These are phyloP conservation scores for Muricea muricata DNA, from an alignment of 92 coral and sea anemone species.

Conservation along the genomic window DNA sequence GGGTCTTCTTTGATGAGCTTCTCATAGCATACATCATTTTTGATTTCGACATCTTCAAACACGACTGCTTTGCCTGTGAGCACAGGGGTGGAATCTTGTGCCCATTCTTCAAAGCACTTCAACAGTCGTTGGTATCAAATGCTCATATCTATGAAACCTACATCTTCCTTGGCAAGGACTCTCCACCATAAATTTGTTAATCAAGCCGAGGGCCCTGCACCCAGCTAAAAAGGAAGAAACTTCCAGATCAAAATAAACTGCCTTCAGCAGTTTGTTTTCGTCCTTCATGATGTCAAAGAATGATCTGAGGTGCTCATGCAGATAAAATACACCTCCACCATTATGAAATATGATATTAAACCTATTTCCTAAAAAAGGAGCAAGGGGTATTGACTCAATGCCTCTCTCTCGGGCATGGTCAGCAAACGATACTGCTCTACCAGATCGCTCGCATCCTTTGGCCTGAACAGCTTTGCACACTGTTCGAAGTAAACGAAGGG, in stretches of 20 bases:
- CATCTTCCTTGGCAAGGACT: constrained; percentile 35
- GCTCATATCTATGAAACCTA: constrained; percentile 33
- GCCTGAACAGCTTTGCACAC: constrained; percentile 68
- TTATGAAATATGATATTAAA: constrained; percentile 38
- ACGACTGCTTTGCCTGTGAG: constrained; percentile 26
- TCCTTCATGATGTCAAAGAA: constrained; percentile 22
- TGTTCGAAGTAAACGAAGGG: constrained; percentile 60
- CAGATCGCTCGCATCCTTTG: constrained; percentile 57
- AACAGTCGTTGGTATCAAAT: constrained; percentile 19
- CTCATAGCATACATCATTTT: constrained; percentile 25
- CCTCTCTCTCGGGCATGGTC: constrained; percentile 29
- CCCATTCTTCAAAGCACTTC: constrained; percentile 34
- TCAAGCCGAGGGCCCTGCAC: constrained; percentile 36
- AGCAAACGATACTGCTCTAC: constrained; percentile 46
- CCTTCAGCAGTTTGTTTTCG: constrained; percentile 45
- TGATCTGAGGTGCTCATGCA: constrained; percentile 31
- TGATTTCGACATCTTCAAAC: constrained; percentile 24
- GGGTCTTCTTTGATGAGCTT: constrained; percentile 29
- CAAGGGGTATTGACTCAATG: constrained; percentile 27
- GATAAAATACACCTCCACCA: constrained; percentile 40
- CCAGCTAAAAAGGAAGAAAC: constrained; percentile 46
- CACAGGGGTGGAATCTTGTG: constrained; percentile 44
- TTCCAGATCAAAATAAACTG: constrained; percentile 34
- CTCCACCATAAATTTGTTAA: constrained; percentile 51
- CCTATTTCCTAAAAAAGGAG: constrained; percentile 39